Percentiles rank a stretch among this genome's conserved stretches.
Conservation (phyloP, 2,797 vertebrate species). For the Gymnodraco acuticeps region DNA sequence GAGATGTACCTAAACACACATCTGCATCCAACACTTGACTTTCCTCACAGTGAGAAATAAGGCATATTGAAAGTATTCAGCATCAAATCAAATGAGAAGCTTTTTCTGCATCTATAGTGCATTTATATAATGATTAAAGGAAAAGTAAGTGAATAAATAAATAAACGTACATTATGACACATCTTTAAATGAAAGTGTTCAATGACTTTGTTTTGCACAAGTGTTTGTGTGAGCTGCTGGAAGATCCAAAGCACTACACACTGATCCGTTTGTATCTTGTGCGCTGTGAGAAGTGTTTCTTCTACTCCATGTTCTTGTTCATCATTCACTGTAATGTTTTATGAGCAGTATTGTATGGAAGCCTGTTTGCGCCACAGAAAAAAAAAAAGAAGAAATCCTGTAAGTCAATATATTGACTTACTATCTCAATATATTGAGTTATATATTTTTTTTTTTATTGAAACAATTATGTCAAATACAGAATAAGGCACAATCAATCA, state of each 20-base stretch:
- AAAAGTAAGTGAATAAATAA: conserved; percentile 20
- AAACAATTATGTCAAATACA: no score
- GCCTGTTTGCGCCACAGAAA: no score
- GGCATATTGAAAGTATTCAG: neutral
- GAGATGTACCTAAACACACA: neutral
- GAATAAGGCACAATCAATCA: no score
- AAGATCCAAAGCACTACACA: neutral
- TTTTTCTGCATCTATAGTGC: neutral
- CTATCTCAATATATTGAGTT: no score
- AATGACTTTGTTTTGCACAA: neutral
- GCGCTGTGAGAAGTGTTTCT: neutral
- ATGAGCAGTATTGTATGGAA: neutral
- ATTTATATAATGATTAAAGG: neutral
- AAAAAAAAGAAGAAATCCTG: no score
- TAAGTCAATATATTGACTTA: no score
- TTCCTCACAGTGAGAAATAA: conserved; percentile 7
- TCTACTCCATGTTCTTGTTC: no score
- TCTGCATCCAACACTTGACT: neutral
- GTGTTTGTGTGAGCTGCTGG: neutral
- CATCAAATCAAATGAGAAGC: neutral
- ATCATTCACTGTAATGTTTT: neutral
- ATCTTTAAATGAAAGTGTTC: conserved; percentile 10
- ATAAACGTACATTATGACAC: neutral
- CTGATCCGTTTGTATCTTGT: neutral
- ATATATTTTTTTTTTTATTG: no score